Evolutionary conservation across 2,797 vertebrate genomes (phyloP), one percentile per base, ranked within the genome.

Genomic region (Mormyrops boulengeri): DNA sequence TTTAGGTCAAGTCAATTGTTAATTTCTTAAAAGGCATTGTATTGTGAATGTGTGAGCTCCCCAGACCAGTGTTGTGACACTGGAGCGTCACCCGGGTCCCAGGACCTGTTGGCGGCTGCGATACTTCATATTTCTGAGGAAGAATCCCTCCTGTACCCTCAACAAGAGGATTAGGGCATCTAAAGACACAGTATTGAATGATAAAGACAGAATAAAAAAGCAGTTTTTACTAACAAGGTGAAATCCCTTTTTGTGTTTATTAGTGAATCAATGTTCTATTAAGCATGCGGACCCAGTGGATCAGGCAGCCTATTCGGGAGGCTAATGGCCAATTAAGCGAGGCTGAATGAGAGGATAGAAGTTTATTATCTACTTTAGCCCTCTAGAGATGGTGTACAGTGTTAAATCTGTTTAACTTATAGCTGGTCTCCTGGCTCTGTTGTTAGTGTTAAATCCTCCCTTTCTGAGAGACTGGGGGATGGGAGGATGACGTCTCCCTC

Each of bases 291-390:
- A 92, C 94, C 91, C 91, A 91, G 92, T 93, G 89, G 91, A 94
- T 94, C 93, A 90, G 89, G 92, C 90, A 89, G 92, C 91, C 95
- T 94, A 95, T 95, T 95, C 95, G 94, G 95, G 93, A 95, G 94
- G 93, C 95, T 96, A 96, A 96, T 96, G 94, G 94, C 95, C 95
- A 96, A 96, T 96, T 96, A 96, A 95, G 94, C 94, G 92, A 92
- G 92, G 92, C 93, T 94, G 96, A 95, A 95, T 89, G 92, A 95
- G 93, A 93, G 95, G 94, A 94, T 93, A 93, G 95, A 93, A 95
- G 94, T 95, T 95, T 94, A 93, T 93, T 93, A 94, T 94, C 93
- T 95, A 90, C 89, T 90, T 93, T 91, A 93, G 93, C 94, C 93
- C 95, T 95, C 93, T 91, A 91, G 94, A 95, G 94, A 92, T 38